Conservation (phyloP, 2,113 vertebrate species). For the Macaca fascicularis region DNA sequence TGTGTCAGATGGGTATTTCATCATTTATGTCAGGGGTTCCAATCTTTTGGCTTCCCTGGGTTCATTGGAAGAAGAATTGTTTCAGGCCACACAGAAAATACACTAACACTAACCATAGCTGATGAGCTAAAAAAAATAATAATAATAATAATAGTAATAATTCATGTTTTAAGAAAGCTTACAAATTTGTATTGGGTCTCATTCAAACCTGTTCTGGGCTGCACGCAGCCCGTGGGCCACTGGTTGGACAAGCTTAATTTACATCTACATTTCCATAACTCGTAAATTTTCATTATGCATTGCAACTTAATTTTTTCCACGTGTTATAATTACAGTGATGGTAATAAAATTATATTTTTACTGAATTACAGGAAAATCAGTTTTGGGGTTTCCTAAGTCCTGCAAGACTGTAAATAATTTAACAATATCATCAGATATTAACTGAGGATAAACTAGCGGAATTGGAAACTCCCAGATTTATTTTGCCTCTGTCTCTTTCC, state of each 20-base stretch:
- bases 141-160: no score
- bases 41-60: no score
- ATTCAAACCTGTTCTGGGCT: no score
- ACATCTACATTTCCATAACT: background rate
- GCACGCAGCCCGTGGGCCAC: no score
- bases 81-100: no score
- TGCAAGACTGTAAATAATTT: conserved; percentile 49
- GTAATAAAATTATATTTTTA: conserved; percentile 25
- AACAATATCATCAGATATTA: background rate
- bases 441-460: background rate
- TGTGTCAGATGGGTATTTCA: background rate
- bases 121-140: no score
- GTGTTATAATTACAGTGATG: background rate
- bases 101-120: no score
- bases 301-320: background rate
- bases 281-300: background rate
- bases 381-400: conserved; percentile 41
- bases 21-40: background rate
- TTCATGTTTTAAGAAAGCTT: no score
- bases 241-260: no score
- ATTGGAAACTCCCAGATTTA: conserved; percentile 32
- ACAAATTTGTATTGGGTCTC: no score
- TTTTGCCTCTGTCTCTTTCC: background rate
- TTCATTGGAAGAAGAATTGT: no score
- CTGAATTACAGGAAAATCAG: conserved; percentile 45